These are phyloP conservation scores for Xenotilapia longispinis DNA, from an alignment of 2,113 vertebrate genomes.

Conservation along the genomic window DNA sequence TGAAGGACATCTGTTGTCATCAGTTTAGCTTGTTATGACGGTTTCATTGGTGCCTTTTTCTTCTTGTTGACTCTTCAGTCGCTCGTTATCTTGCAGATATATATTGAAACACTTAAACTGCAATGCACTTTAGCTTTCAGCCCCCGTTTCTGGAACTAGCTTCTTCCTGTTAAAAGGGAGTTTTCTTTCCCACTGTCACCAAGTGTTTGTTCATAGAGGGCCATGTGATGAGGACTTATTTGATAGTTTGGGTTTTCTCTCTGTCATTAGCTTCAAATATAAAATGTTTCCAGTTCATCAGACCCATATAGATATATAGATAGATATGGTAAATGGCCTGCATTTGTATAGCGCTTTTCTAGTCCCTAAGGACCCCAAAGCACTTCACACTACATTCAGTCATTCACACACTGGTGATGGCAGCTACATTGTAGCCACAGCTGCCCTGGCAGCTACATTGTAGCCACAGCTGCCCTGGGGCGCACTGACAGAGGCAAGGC, in stretches of 20 bases:
- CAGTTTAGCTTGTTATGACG: neutral
- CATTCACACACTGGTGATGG: too few relatives aligned
- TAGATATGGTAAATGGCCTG: too few relatives aligned
- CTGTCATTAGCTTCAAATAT: neutral
- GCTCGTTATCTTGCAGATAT: accelerated
- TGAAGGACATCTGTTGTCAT: accelerated
- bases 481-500: too few relatives aligned
- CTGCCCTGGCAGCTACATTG: too few relatives aligned
- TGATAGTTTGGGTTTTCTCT: accelerated
- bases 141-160: neutral
- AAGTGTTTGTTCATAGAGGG: accelerated
- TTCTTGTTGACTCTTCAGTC: neutral
- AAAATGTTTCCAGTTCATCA: neutral
- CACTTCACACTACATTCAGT: too few relatives aligned
- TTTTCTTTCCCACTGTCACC: neutral
- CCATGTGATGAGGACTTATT: neutral
- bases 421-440: too few relatives aligned
- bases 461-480: too few relatives aligned
- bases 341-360: too few relatives aligned
- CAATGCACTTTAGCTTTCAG: neutral
- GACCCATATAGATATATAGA: neutral
- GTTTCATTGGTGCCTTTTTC: neutral
- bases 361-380: too few relatives aligned
- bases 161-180: neutral
- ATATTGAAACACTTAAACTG: neutral